Evolutionary conservation across 2,888 invertebrate genomes (phyloP), one percentile per base, ranked within the genome.

Genomic region (Ecliptopera silaceata): DNA sequence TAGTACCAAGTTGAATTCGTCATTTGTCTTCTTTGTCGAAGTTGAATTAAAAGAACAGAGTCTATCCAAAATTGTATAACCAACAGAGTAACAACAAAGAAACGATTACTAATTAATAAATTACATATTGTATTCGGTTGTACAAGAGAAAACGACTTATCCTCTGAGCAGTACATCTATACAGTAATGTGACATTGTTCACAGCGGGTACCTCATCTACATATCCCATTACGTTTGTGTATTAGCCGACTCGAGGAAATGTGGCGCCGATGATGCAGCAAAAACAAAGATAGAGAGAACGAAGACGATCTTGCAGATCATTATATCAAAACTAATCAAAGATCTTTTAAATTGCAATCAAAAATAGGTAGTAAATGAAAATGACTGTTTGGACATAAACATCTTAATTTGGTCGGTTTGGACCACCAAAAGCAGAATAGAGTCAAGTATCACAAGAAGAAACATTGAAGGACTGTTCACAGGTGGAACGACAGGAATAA

Each of bases 171-270:
- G 53, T 53, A 53, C 61, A 61, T 56, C 45, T 51, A 78, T 77
- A 71, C 65, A 60, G 76, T 82, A 83, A 84, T 82, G 79, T 61
- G 63, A 80, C 82, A 83, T 83, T 79, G 81, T 85, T 80, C 80
- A 52, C 81, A 75, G 80, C 80, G 67, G 80, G 78, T 65, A 68
- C 48, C 71, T 71, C 70, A 75, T 80, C 77, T 79, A 69, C 77
- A 75, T 79, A 80, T 82, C 77, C 77, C 74, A 77, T 81, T 86
- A 80, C 82, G 75, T 75, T 80, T 77, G 62, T 77, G 60, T 55
- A 56, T 47, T 48, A 48, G 56, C 64, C 62, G 68, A 63, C 63
- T 52, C 57, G 12, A 46, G 36, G 59, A 55, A 57, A 61, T 38
- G 48, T 42, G 58, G 63, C 61, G 57, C 59, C 56, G 51, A 56